Evolutionary conservation across 2,888 invertebrate genomes (phyloP), one percentile per base, ranked within the genome.

Genomic region (Mamestra brassicae): DNA sequence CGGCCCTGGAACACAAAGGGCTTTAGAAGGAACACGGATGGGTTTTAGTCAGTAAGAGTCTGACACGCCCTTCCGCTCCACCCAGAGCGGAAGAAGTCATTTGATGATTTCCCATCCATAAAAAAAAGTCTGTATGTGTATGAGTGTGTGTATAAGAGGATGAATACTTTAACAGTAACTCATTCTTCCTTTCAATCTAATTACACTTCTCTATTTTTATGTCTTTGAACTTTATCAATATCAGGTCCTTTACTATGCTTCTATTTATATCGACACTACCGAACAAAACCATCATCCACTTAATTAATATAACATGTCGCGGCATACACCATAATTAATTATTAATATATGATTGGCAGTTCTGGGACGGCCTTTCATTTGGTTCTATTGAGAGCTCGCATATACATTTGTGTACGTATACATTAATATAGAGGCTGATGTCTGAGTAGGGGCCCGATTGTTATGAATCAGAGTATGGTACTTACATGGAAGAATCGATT

Each of bases 261-360:
- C 38, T 57, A 54, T 55, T 45, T 38, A 17, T 26, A 65, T 61
- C 52, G 47, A 50, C 60, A 75, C 71, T 74, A 34, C n/a, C 61
- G 45, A 76, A 80, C 86, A 85, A 78, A 77, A 62, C 72, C 74
- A 81, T 76, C 76, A 78, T 65, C 74, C 67, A 70, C 55, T 62
- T 81, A 86, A 86, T 86, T 86, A 86, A 86, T 85, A 80, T 77
- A 79, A 47, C 83, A 74, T 80, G 83, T 76, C 80, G 71, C n/a
- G 72, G 70, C 67, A 76, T 72, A 55, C 70, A 72, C 78, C 78
- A 83, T 87, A 87, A 89, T 89, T 89, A 89, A 90, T 89, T 88
- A 89, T 86, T 85, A 83, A 74, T 82, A 85, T 67, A 78, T 89
- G 90, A 90, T 90, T 89, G 90, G 73, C 90, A 86, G 85, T 75